Percentiles rank a stretch among this genome's conserved stretches.
These are phyloP conservation scores for Haplochromis burtoni DNA, from an alignment of 2,113 vertebrate genomes.

Conservation along the genomic window DNA sequence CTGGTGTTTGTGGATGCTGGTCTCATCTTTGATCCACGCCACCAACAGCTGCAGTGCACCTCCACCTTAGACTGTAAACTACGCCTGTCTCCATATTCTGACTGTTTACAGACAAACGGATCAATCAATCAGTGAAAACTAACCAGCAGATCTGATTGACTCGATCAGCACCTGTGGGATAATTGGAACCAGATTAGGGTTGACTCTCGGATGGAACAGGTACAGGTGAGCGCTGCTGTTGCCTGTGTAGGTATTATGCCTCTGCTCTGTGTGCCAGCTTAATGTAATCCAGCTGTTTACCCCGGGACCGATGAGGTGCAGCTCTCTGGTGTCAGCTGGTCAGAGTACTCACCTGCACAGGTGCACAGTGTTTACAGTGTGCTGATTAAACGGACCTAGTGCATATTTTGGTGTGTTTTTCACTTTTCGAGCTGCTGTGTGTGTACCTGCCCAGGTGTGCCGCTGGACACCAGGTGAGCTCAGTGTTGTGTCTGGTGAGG, in stretches of 20 bases:
- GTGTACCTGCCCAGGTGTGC: not conserved
- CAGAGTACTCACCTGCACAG: not conserved
- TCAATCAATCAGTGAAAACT: not conserved
- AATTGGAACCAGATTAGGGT: not conserved
- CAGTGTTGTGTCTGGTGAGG: not conserved
- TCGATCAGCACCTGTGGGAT: not conserved
- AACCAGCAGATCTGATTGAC: not conserved
- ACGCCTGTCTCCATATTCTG: not conserved
- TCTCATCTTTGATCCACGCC: not conserved
- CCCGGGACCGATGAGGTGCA: not conserved
- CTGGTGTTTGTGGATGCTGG: accelerated
- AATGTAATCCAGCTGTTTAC: not conserved
- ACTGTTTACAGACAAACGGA: not conserved
- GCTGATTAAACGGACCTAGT: not conserved
- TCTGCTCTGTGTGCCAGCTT: not conserved
- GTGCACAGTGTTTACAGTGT: not conserved
- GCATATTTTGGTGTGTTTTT: not conserved
- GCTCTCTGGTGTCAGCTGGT: not conserved
- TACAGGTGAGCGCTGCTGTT: not conserved
- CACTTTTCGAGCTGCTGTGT: not conserved
- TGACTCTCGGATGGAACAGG: not conserved
- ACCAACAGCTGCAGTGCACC: not conserved
- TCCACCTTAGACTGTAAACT: not conserved
- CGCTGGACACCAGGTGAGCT: not conserved
- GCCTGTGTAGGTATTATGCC: accelerated